Base-by-base conservation (phyloP, 2,888 invertebrate genomes). In the Lochmaea crataegi region DNA sequence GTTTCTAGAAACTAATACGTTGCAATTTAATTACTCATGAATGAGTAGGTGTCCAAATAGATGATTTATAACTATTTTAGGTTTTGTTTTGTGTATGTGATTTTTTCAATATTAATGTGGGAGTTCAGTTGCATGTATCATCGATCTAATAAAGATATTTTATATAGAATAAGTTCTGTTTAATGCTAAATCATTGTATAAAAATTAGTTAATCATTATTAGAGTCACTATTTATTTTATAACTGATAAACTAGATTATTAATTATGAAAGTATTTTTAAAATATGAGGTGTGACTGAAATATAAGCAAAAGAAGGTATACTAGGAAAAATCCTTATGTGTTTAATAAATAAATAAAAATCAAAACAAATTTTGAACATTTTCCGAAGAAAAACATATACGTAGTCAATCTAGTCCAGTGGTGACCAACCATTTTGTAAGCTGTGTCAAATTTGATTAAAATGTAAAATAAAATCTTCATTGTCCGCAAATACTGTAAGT, bases 21-120 rank as follows among this genome's bases (percentile, higher is more conserved):
- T 53, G 16, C 18, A 53, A 51, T 18, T 58, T 63, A 63, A 63
- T 63, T 63, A 63, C 41, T 63, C 61, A 63, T 42, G 18, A 63
- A 42, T 63, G 61, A 63, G 61, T 63, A 63, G 61, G 61, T 42
- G 41, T 38, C 18, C 11, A 42, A 41, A 63, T 63, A 63, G 61
- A 16, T 63, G 61, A 63, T 63, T 10, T n/a, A 63, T 63, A 11
- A 63, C 61, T 63, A 42, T 63, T 63, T 38, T 41, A 63, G 38
- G 61, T 41, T 18, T 41, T 42, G 42, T 42, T 63, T 63, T 63
- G 11, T 12, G 3, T 42, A 11, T 63, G 61, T 18, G 11, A n/a
- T 42, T 63, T 63, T 63, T 63, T 63, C 16, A 41, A 63, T 42
- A 18, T 42, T 10, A 11, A 42, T 16, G 16, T 63, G n/a, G 61